Evolutionary conservation across 2,113 vertebrate genomes (phyloP), one percentile per base, ranked within the genome.

Genomic region (Struthio camelus): DNA sequence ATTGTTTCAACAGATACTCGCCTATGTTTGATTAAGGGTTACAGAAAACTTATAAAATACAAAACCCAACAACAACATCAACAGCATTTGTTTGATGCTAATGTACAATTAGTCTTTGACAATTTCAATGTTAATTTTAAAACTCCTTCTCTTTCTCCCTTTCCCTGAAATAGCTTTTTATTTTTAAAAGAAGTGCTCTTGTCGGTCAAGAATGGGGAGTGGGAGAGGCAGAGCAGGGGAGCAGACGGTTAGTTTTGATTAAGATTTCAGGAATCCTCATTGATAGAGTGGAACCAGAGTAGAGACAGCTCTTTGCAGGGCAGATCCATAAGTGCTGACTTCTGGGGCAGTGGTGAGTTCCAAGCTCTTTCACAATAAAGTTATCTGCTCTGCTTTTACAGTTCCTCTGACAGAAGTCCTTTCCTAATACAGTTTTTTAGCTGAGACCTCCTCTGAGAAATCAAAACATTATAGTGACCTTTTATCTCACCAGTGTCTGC

Each of bases 1-100:
- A 98, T 98, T 98, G 97, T 98, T 98, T 97, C 90, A 95, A 85
- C 80, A 96, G 84, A 97, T 95, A 97, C 94, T 95, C 36, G 30
- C 90, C 96, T 96, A 65, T 96, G 93, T 97, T 98, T 98, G 98
- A 98, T 98, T 98, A 98, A 93, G 94, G 97, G 97, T 98, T 98
- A 97, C 97, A 97, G 96, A 98, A 98, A 98, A 97, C 95, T 97
- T 97, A 96, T 48, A 97, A 98, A 97, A 97, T 89, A 96, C 79
- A 97, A 97, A 98, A 91, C 71, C 48, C 86, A 95, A 91, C 84
- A 93, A 93, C 84, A 96, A 96, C 93, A 95, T 87, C 86, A 91
- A 94, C 88, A 85, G 15, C 95, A 90, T 97, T 98, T 98, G 92
- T 97, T 97, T 98, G 94, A 94, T 95, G 95, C 95, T 97, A 98